A percentile compares a stretch with the other conserved stretches of the same genome.
Evolutionary conservation across 2,888 invertebrate species (phyloP).

Genomic region (Mimumesa dahlbomi): DNA sequence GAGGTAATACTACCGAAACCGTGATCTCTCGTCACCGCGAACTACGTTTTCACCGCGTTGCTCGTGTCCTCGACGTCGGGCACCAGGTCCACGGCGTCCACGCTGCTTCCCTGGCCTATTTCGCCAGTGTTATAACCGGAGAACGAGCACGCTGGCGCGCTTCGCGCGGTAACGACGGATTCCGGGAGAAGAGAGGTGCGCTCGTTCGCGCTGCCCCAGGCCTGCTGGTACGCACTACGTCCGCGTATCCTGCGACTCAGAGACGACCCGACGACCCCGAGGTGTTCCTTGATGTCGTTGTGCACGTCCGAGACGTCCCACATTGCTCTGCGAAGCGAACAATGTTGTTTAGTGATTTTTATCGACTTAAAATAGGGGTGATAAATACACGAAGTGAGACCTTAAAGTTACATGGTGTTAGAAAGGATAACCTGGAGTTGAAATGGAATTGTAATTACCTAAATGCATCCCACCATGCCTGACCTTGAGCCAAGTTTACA

Average conservation of each 20-base stretch:
- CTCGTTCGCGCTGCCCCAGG: constrained; percentile 82
- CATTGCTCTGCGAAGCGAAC: constrained; percentile 84
- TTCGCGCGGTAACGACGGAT: constrained; percentile 49
- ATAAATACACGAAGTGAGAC: too few relatives aligned
- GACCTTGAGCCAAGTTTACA: constrained; percentile 81
- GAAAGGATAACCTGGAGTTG: too few relatives aligned
- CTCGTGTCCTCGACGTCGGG: constrained; percentile 64
- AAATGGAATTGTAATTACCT: constrained; percentile 68
- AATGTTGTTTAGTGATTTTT: constrained; percentile 59
- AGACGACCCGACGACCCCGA: constrained; percentile 93
- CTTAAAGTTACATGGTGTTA: too few relatives aligned
- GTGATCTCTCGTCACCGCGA: background rate
- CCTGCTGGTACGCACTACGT: constrained; percentile 88
- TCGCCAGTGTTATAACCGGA: constrained; percentile 65
- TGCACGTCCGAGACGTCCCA: constrained; percentile 98
- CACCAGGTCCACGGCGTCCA: constrained; percentile 56
- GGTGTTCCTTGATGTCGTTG: constrained; percentile 94
- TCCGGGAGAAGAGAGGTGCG: constrained; percentile 76
- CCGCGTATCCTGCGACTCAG: constrained; percentile 89
- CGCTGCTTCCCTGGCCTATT: constrained; percentile 57
- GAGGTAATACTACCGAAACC: constrained; percentile 29
- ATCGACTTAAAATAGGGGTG: too few relatives aligned
- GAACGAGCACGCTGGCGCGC: constrained; percentile 68
- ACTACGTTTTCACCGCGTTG: constrained; percentile 67
- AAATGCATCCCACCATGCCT: constrained; percentile 80